Percentiles rank a stretch among this genome's conserved stretches.
These are phyloP conservation scores for Tarsius wallacei DNA, from an alignment of 2,797 vertebrate genomes.

Conservation along the genomic window DNA sequence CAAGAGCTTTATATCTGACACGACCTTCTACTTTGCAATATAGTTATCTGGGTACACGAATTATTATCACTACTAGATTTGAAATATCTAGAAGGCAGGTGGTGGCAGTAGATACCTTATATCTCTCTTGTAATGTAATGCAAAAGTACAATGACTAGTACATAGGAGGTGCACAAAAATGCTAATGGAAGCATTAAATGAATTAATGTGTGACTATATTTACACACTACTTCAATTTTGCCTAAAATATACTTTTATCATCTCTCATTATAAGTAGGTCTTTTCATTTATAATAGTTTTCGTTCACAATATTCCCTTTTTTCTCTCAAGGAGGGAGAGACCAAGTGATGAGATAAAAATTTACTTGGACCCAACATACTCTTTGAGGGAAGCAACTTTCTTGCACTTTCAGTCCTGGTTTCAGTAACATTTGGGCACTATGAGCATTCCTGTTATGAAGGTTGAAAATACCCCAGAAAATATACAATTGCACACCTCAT, in stretches of 20 bases:
- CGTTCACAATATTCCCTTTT: not conserved
- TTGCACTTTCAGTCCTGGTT: not conserved
- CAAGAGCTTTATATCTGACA: not conserved
- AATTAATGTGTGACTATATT: fast-evolving
- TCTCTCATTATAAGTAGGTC: fast-evolving
- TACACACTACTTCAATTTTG: fast-evolving
- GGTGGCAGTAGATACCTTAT: fast-evolving
- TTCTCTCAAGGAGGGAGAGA: not conserved
- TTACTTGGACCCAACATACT: not conserved
- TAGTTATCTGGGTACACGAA: not conserved
- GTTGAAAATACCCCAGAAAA: not conserved
- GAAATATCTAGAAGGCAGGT: not conserved
- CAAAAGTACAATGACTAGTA: fast-evolving
- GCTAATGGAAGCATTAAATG: fast-evolving
- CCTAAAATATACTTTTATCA: not conserved
- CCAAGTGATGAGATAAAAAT: not conserved
- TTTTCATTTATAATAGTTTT: not conserved
- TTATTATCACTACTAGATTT: too few relatives aligned
- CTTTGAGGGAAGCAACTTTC: not conserved
- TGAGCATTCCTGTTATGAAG: not conserved
- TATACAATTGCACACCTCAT: not conserved
- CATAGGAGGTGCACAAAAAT: fast-evolving
- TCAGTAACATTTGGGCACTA: not conserved
- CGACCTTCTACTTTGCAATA: not conserved
- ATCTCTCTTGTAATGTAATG: fast-evolving